Evolutionary conservation across 92 coral and sea anemone species (phyloP).

Genomic region (Isaurus tuberculatus): DNA sequence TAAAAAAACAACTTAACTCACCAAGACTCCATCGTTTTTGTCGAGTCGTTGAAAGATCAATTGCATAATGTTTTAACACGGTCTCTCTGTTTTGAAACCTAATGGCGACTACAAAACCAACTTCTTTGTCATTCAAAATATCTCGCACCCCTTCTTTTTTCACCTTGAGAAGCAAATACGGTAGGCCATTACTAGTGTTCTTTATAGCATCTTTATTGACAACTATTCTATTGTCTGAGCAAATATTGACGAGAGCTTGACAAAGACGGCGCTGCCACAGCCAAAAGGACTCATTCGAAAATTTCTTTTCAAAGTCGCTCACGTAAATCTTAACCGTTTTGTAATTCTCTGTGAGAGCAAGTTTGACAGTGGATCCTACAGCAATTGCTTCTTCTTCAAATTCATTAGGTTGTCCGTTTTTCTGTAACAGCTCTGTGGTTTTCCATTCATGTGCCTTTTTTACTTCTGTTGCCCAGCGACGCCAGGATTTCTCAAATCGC

Average conservation of each 20-base stretch:
- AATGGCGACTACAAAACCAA: neutral
- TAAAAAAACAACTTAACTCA: too few species aligned
- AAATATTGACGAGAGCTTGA: neutral
- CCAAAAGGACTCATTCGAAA: neutral
- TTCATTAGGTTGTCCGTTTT: neutral
- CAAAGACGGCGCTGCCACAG: neutral
- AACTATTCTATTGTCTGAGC: neutral
- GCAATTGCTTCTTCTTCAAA: neutral
- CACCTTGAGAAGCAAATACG: neutral
- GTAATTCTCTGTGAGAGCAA: neutral
- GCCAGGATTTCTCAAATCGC: neutral
- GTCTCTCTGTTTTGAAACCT: neutral
- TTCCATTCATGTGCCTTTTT: neutral
- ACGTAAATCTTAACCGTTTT: neutral
- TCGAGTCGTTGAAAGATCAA: neutral
- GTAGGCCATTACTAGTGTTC: neutral
- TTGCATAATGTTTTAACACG: neutral
- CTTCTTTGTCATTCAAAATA: neutral
- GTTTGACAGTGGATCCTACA: neutral
- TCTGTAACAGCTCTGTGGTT: neutral
- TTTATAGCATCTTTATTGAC: neutral
- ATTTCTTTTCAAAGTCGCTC: neutral
- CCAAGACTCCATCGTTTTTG: neutral
- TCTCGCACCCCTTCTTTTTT: neutral
- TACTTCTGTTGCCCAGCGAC: neutral